phyloP scores from a whole-genome alignment of 1,140 invertebrate species.

The Zelostemma sp. region DNA sequence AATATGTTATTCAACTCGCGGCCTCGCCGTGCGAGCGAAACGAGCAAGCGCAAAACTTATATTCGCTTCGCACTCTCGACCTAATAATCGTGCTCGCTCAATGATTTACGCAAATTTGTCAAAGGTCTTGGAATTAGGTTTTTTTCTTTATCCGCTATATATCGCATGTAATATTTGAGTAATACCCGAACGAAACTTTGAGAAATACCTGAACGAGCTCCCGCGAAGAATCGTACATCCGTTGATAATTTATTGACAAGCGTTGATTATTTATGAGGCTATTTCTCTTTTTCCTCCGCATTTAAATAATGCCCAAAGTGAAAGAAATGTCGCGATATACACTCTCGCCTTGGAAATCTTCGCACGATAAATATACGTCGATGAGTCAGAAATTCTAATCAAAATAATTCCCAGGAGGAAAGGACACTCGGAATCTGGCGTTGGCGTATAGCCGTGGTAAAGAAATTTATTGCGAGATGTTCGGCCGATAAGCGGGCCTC shows the following conservation, averaged over 20 bases:
- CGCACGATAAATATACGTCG: conserved; percentile 47
- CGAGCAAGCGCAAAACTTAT: too few species aligned
- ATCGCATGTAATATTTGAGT: too few species aligned
- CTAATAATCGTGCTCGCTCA: too few species aligned
- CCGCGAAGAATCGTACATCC: too few species aligned
- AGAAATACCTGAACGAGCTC: too few species aligned
- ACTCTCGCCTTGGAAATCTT: conserved; percentile 13
- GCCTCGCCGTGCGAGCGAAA: conserved; percentile 30
- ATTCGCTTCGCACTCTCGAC: too few species aligned
- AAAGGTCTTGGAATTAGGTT: too few species aligned
- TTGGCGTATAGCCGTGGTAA: conserved; percentile 45
- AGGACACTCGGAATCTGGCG: conserved; percentile 15
- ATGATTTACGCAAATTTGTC: too few species aligned
- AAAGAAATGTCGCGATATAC: conserved; percentile 8
- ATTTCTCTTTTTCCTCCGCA: conserved; percentile 4
- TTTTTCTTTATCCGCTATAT: too few species aligned
- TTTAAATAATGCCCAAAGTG: conserved; percentile 6
- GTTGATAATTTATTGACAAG: conserved; percentile 32
- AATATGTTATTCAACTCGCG: conserved; percentile 11
- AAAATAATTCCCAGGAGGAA: conserved; percentile 54
- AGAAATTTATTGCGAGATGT: conserved; percentile 66
- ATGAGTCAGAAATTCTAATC: conserved; percentile 68
- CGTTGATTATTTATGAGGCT: conserved; percentile 28
- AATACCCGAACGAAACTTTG: too few species aligned
- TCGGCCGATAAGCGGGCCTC: conserved; percentile 55